Evolutionary conservation across 2,113 vertebrate genomes (phyloP).

Genomic region (Tauraco erythrolophus): DNA sequence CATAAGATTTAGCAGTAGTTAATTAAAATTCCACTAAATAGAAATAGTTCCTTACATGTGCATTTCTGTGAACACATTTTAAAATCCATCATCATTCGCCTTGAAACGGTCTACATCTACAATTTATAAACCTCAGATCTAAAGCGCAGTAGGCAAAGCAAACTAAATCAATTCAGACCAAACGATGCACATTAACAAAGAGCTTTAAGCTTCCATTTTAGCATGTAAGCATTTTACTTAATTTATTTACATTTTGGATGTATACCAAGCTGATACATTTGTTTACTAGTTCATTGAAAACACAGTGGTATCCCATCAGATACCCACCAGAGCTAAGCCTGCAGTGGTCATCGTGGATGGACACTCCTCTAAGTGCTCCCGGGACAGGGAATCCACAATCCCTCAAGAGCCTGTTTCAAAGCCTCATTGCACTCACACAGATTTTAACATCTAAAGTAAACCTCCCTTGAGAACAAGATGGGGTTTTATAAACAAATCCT

Average conservation of each 20-base stretch:
- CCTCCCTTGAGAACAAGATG: background rate
- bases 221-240: background rate
- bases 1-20: background rate
- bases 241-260: background rate
- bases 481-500: background rate
- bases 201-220: background rate
- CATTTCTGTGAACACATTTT: background rate
- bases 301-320: background rate
- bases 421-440: background rate
- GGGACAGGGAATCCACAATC: background rate
- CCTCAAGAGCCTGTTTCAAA: background rate
- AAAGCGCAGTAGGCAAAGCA: background rate
- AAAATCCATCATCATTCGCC: background rate
- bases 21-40: background rate
- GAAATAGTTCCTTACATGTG: background rate
- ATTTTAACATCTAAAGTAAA: background rate
- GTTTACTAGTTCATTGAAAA: rapidly evolving
- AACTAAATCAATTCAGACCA: background rate
- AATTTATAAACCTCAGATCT: background rate
- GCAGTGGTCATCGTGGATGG: rapidly evolving
- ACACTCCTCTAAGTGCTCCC: background rate
- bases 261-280: background rate
- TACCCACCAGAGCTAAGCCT: background rate
- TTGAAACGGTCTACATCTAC: background rate
- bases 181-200: background rate